These are phyloP conservation scores for Gallinago jamesoni DNA, from an alignment of 2,113 vertebrate species.

Conservation along the genomic window DNA sequence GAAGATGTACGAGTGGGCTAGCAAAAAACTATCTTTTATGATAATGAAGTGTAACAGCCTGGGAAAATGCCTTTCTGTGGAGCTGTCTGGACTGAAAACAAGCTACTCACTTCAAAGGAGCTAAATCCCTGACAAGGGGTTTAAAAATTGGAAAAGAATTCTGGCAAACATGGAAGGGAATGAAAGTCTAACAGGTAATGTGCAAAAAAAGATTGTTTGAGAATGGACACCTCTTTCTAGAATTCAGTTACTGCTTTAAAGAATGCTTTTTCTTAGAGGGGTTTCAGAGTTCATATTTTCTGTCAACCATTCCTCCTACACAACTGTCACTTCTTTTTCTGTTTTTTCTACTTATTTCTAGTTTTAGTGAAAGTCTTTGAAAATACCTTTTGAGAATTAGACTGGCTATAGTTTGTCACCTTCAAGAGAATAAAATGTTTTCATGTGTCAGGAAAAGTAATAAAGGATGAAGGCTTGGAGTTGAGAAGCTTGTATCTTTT, in stretches of 20 bases:
- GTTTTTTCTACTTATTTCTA: neutral
- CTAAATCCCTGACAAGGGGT: neutral
- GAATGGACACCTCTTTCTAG: neutral
- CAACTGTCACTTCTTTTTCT: neutral
- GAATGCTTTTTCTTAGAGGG: neutral
- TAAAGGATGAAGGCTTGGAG: neutral
- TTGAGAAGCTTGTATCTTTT: neutral
- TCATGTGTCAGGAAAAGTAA: neutral
- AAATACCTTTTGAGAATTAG: neutral
- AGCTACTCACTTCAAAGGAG: conserved; percentile 16
- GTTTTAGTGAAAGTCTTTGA: neutral
- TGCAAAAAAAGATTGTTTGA: neutral
- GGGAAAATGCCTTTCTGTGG: neutral
- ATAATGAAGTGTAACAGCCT: neutral
- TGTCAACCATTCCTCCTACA: neutral
- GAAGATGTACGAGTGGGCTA: neutral
- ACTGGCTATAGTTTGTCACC: neutral
- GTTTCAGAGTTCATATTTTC: neutral
- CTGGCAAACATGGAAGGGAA: neutral
- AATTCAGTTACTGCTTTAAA: neutral
- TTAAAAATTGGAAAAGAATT: neutral
- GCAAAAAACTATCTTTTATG: neutral
- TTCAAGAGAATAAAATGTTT: neutral
- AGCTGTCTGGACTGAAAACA: neutral
- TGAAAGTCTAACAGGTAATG: neutral